Evolutionary conservation across 2,888 invertebrate species (phyloP).

Genomic region (Chesias legatella): DNA sequence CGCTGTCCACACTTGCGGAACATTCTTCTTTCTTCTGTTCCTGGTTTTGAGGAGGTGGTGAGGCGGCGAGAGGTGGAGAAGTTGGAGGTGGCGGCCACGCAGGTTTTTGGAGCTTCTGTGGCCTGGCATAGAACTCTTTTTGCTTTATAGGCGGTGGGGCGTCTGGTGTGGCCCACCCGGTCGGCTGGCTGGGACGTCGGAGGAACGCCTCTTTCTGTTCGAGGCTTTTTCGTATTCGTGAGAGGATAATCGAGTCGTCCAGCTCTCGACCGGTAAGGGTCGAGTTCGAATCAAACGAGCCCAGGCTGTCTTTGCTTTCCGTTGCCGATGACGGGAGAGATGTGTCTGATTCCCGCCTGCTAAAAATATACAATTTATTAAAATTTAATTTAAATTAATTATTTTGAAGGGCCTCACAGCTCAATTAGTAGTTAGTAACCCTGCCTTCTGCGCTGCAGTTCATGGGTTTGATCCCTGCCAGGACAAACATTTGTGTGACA

Average conservation of each 20-base stretch:
- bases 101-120: constrained; percentile 86
- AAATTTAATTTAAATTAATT: too few relatives aligned
- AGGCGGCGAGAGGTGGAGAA: constrained; percentile 74
- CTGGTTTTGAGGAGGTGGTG: constrained; percentile 79
- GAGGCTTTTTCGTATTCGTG: constrained; percentile 89
- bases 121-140: constrained; percentile 88
- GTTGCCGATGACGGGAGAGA: constrained; percentile 83
- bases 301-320: constrained; percentile 84
- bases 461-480: too few relatives aligned
- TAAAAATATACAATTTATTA: constrained; percentile 34
- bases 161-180: constrained; percentile 79
- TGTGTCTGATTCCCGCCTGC: constrained; percentile 81
- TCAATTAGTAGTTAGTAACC: too few relatives aligned
- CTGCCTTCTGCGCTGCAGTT: too few relatives aligned
- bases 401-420: too few relatives aligned
- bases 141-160: constrained; percentile 79
- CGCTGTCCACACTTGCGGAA: constrained; percentile 71
- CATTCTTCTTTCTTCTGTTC: constrained; percentile 70
- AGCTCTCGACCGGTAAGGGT: constrained; percentile 84
- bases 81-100: constrained; percentile 84
- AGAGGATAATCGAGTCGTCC: constrained; percentile 87
- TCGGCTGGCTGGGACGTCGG: constrained; percentile 85
- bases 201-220: constrained; percentile 95
- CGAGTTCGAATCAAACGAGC: constrained; percentile 84
- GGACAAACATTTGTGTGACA: too few relatives aligned